phyloP scores from a whole-genome alignment of 2,113 vertebrate species.

The Melospiza melodia region DNA sequence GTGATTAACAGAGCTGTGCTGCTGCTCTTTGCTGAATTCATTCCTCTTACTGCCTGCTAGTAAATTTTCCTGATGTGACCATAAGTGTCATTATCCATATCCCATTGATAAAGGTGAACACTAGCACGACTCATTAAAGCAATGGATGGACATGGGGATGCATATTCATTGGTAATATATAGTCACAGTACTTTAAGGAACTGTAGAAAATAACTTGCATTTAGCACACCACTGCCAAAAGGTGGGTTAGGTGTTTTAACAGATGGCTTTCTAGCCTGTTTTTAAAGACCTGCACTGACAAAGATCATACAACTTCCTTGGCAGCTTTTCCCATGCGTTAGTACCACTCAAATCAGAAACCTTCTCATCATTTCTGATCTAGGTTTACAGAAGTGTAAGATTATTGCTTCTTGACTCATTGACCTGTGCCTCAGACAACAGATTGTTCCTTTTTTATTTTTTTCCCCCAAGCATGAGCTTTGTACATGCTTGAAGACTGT shows the following conservation, averaged over 20 bases:
- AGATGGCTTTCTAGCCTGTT: background rate
- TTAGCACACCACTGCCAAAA: background rate
- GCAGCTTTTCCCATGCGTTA: background rate
- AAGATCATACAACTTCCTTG: background rate
- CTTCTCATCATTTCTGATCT: background rate
- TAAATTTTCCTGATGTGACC: background rate
- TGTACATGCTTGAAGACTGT: background rate
- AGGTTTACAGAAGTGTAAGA: background rate
- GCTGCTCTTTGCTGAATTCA: background rate
- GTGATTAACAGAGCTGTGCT: background rate
- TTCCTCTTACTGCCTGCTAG: background rate
- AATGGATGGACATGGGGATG: background rate
- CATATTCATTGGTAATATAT: background rate
- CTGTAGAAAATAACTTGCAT: background rate
- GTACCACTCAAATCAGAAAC: background rate
- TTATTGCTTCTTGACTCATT: background rate
- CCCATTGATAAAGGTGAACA: background rate
- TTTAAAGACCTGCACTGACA: background rate
- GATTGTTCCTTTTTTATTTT: background rate
- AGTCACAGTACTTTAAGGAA: background rate
- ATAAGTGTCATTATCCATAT: background rate
- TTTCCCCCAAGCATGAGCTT: background rate
- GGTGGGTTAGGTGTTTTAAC: background rate
- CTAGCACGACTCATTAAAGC: background rate
- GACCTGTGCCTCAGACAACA: background rate